phyloP scores from a whole-genome alignment of 1,140 invertebrate species.

The Drosophila rhopaloa region DNA sequence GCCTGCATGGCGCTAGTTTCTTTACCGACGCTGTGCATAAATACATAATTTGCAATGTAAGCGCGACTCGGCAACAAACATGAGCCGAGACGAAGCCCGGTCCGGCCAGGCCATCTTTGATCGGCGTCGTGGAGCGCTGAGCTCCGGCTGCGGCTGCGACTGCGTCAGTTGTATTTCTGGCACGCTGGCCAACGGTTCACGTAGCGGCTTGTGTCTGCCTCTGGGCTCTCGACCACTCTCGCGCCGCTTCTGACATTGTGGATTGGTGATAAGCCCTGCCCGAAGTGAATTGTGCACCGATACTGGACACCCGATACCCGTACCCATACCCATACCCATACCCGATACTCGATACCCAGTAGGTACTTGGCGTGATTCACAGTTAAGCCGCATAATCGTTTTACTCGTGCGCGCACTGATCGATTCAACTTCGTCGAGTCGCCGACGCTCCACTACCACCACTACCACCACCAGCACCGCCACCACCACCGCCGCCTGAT shows the following conservation, averaged over 20 bases:
- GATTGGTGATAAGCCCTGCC: constrained; percentile 41
- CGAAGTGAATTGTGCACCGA: constrained; percentile 17
- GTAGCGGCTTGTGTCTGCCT: constrained; percentile 56
- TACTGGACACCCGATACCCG: not conserved
- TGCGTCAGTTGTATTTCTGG: constrained; percentile 73
- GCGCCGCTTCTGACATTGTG: constrained; percentile 19
- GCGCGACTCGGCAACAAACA: constrained; percentile 27
- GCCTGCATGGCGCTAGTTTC: constrained; percentile 1
- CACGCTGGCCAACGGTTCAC: constrained; percentile 76
- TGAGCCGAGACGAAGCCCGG: constrained; percentile 25
- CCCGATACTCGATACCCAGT: constrained; percentile 7
- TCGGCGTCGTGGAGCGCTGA: constrained; percentile 27
- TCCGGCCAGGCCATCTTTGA: constrained; percentile 38
- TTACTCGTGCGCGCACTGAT: constrained; percentile 78
- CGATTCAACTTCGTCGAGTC: constrained; percentile 58
- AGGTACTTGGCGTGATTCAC: constrained; percentile 63
- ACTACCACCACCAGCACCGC: too few relatives aligned
- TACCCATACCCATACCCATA: constrained; percentile 7
- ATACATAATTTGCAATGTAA: constrained; percentile 53
- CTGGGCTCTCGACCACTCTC: constrained; percentile 21
- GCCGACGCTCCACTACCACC: constrained; percentile 5
- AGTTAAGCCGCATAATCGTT: constrained; percentile 73
- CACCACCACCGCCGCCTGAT: constrained; percentile 52
- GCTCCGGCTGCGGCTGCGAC: too few relatives aligned
- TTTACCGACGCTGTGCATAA: constrained; percentile 20